These are phyloP conservation scores for Drosophila nebulosa DNA, from an alignment of 1,140 invertebrate species.

Conservation along the genomic window DNA sequence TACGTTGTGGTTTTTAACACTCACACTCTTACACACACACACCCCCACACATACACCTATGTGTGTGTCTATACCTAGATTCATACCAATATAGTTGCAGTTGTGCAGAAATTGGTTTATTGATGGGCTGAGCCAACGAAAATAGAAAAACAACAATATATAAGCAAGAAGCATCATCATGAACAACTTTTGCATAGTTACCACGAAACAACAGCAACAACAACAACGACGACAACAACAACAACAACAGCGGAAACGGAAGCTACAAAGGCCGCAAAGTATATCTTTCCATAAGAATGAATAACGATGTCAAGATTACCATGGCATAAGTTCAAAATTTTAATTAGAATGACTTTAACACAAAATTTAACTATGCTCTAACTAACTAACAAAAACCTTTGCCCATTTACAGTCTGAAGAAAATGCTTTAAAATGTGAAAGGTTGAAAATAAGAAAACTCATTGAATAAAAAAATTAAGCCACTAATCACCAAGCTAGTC, in stretches of 20 bases:
- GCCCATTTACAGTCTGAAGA: no score
- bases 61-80: neutral
- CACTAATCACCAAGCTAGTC: no score
- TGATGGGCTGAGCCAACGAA: conserved; percentile 53
- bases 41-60: neutral
- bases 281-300: neutral
- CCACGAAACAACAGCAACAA: conserved; percentile 29
- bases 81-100: conserved; percentile 22
- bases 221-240: conserved; percentile 20
- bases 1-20: conserved; percentile 60
- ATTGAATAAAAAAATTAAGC: no score
- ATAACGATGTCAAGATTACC: neutral
- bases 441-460: no score
- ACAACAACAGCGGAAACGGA: conserved; percentile 25
- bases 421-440: no score
- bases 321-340: neutral
- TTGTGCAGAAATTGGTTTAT: conserved; percentile 69
- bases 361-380: no score
- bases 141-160: conserved; percentile 5
- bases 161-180: conserved; percentile 1
- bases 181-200: conserved; percentile 17
- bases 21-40: conserved; percentile 11
- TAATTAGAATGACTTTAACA: no score
- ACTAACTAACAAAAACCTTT: no score
- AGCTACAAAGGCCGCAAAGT: neutral